These are phyloP conservation scores for Temnothorax nylanderi DNA, from an alignment of 1,140 invertebrate species.

Conservation along the genomic window DNA sequence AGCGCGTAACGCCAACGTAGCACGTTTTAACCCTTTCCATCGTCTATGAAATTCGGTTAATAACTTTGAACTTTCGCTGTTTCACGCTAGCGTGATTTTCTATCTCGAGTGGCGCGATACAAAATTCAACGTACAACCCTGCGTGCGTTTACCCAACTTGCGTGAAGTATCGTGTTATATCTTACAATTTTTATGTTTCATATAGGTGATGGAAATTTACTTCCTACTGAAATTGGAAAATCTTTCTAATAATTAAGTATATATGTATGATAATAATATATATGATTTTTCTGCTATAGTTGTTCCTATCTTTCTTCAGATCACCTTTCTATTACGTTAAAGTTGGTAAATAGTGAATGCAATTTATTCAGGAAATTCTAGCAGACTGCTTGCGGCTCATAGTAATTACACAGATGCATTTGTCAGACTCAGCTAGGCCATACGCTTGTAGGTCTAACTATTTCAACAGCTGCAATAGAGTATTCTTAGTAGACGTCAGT, in stretches of 20 bases:
- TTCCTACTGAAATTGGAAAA: not conserved
- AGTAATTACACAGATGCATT: constrained; percentile 56
- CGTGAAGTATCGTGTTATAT: not conserved
- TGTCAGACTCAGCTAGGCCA: constrained; percentile 45
- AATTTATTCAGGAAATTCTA: constrained; percentile 45
- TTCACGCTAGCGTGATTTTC: constrained; percentile 37
- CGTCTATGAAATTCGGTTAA: constrained; percentile 56
- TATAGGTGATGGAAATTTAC: not conserved
- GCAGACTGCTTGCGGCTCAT: not conserved
- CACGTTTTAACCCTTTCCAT: constrained; percentile 1
- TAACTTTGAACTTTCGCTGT: constrained; percentile 46
- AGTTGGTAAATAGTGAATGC: constrained; percentile 20
- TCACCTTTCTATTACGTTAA: constrained; percentile 4
- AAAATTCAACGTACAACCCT: constrained; percentile 21
- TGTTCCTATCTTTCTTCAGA: not conserved
- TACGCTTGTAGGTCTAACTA: constrained; percentile 37
- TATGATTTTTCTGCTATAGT: not conserved
- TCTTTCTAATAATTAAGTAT: not conserved
- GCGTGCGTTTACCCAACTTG: constrained; percentile 2
- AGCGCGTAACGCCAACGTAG: constrained; percentile 33
- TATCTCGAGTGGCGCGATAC: not conserved
- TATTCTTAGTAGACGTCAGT: constrained; percentile 45
- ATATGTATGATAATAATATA: too few relatives aligned
- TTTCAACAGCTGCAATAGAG: constrained; percentile 51
- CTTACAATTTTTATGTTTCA: not conserved